Base-by-base conservation (phyloP, 2,113 vertebrate genomes). In the Coryphaenoides rupestris region DNA sequence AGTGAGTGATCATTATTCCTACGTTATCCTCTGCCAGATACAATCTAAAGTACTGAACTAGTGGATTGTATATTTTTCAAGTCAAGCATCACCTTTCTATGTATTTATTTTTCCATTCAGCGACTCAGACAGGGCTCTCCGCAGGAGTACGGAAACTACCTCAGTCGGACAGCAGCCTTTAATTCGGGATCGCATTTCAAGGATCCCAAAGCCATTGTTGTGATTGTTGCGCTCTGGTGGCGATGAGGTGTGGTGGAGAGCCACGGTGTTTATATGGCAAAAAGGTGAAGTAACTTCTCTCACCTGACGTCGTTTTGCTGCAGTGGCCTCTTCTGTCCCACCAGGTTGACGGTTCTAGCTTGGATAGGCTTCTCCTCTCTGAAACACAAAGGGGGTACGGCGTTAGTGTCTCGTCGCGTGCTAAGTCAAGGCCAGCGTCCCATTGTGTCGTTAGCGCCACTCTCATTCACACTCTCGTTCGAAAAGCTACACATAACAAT, bases 271-370 rank as follows among this genome's bases (percentile, higher is more conserved):
- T 40, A 12, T 40, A 40, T n/a, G n/a, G 33, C 33, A 40, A 40
- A 40, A 5, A 12, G 13, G 13, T 6, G 33, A 40, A 40, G 33
- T n/a, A n/a, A 9, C 33, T 40, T 40, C 33, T 5, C 40, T 90
- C 76, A 92, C 91, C 91, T 79, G 82, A 91, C 90, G 55, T 92
- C 90, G 26, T 92, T 91, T 85, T 90, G 89, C 82, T 89, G 88
- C 12, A 66, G 86, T 52, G 90, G 89, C 78, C 91, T 91, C 84
- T 85, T 91, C 86, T 91, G 90, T 53, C 90, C 89, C n/a, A 92
- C 89, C 78, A 92, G 84, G 84, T 90, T 89, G 64, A 92, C 89
- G 5, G 86, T 90, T 86, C 88, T 87, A 3, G 87, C 90, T 77
- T 91, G 88, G 81, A 92, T 90, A 12, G 89, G 90, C 82, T 88